Evolutionary conservation across 2,113 vertebrate genomes (phyloP).

Genomic region (Phaethon lepturus): DNA sequence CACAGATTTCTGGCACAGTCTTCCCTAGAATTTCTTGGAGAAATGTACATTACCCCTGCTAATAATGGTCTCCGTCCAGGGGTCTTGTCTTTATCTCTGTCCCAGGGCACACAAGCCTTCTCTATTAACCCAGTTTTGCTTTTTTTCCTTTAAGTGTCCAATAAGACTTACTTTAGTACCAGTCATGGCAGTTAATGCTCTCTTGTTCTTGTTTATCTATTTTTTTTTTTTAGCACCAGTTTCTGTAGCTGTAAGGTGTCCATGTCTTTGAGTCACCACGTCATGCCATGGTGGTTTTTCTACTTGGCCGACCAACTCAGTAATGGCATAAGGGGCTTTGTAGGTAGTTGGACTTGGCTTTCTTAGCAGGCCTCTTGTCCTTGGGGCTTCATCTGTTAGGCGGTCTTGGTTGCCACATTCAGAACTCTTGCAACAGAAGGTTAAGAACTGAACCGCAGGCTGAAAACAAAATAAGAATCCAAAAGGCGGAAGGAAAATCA

Average conservation of each 20-base stretch:
- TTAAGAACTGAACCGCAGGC: not conserved
- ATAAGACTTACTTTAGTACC: not conserved
- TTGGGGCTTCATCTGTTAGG: not conserved
- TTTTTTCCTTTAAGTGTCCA: not conserved
- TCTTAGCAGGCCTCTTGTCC: not conserved
- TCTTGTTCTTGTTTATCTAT: not conserved
- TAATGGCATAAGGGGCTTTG: not conserved
- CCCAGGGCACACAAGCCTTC: not conserved
- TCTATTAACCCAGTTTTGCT: not conserved
- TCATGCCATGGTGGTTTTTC: not conserved
- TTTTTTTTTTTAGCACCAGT: not conserved
- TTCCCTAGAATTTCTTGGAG: not conserved
- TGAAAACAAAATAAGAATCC: not conserved
- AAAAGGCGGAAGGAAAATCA: not conserved
- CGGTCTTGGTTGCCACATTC: not conserved
- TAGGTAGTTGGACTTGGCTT: not conserved
- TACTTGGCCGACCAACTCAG: not conserved
- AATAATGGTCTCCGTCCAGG: not conserved
- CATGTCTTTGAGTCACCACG: fast-evolving
- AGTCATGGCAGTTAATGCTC: not conserved
- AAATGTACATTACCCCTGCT: too few relatives aligned
- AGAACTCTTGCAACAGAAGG: not conserved
- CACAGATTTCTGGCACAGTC: not conserved
- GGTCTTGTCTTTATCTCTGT: not conserved
- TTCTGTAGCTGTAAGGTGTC: not conserved